Evolutionary conservation across 1,140 invertebrate species (phyloP).

Genomic region (Sesamia nonagrioides): DNA sequence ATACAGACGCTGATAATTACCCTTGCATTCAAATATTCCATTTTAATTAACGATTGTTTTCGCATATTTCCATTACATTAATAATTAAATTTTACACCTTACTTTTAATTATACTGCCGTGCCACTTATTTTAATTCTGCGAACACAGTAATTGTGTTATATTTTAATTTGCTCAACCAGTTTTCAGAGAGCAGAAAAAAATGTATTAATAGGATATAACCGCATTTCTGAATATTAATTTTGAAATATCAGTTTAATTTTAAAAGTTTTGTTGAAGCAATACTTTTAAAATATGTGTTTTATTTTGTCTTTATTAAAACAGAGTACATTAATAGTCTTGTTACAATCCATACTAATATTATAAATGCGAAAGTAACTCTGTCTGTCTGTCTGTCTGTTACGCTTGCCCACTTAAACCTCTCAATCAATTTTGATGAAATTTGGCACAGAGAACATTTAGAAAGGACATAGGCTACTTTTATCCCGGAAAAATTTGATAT

Average conservation of each 20-base stretch:
- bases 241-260: no score
- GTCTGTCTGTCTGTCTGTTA: no score
- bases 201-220: not conserved
- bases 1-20: constrained; percentile 19
- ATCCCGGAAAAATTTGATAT: no score
- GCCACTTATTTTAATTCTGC: constrained; percentile 21
- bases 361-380: no score
- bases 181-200: not conserved
- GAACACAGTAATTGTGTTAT: not conserved
- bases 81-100: constrained; percentile 11
- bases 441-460: no score
- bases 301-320: not conserved
- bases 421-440: no score
- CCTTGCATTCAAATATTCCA: constrained; percentile 14
- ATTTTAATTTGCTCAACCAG: not conserved
- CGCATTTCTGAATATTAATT: not conserved
- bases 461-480: no score
- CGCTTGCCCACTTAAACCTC: no score
- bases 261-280: no score
- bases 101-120: constrained; percentile 16
- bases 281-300: no score
- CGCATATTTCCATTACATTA: constrained; percentile 16
- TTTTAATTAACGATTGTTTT: constrained; percentile 38
- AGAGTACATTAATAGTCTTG: no score
- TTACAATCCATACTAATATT: no score